Evolutionary conservation across 2,113 vertebrate species (phyloP), one percentile per base, ranked within the genome.

Genomic region (Microtus pennsylvanicus): DNA sequence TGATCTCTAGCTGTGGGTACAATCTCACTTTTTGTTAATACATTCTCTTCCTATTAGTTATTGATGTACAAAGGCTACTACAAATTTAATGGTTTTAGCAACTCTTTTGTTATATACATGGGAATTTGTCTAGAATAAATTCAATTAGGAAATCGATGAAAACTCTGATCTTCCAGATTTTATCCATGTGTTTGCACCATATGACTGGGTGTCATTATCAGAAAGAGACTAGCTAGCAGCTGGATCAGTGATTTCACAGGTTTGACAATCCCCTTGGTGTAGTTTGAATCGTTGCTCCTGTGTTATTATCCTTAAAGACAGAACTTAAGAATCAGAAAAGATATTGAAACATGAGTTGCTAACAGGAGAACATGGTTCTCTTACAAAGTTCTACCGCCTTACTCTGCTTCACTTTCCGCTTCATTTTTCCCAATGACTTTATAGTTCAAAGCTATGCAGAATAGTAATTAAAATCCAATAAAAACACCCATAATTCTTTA

Each of bases 381-480:
- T 33, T 35, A 81, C 38, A 93, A 96, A 67, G 35, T 85, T 63
- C 45, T 88, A 26, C 86, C 78, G 50, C 67, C 45, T 91, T 69
- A 65, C 76, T 89, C 21, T 89, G n/a, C 69, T 24, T 94, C 92
- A 96, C 94, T 92, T 93, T 97, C 87, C 89, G 33, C 21, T n/a
- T 90, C 81, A 94, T 94, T 28, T 16, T 30, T 50, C 91, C 91
- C 70, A 95, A 93, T 75, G 96, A 90, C 61, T 96, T 90, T 88
- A 61, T 90, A 94, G 42, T 96, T 96, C 92, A 92, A 17, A 96
- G n/a, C 42, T 95, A 70, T 24, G 93, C 72, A 89, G 65, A 85
- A 70, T 87, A 94, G 2, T 80, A 92, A 77, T 91, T 96, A 98
- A 97, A 96, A 96, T 96, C 11, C 12, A 50, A 86, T 96, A 75